A percentile compares a stretch with the other conserved stretches of the same genome.
These are phyloP conservation scores for Montipora capricornis DNA, from an alignment of 64 coral and sea anemone genomes.

Conservation along the genomic window DNA sequence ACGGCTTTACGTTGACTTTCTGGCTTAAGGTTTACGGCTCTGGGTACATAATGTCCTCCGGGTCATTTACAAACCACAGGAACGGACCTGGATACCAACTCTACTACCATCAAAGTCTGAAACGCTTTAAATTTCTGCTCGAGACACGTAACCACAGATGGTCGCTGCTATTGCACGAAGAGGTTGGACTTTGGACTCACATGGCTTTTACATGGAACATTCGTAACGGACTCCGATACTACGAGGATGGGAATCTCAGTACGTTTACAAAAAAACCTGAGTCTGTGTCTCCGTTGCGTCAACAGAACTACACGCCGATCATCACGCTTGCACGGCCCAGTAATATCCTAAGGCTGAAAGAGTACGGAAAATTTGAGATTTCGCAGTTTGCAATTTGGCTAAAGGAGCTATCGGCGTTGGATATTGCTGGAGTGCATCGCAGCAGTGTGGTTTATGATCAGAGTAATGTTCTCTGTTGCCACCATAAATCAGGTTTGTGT, in stretches of 20 bases:
- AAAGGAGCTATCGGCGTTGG: slow-evolving; percentile 53
- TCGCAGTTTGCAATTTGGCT: slow-evolving; percentile 91
- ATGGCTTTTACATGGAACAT: slow-evolving; percentile 66
- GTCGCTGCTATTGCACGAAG: slow-evolving; percentile 47
- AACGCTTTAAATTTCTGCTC: slow-evolving; percentile 64
- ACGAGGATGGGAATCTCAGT: slow-evolving; percentile 83
- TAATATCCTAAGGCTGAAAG: slow-evolving; percentile 6
- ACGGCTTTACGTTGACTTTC: slow-evolving; percentile 60
- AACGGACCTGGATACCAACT: slow-evolving; percentile 68
- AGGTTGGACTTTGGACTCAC: slow-evolving; percentile 50
- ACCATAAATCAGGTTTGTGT: slow-evolving; percentile 67
- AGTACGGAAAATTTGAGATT: slow-evolving; percentile 90
- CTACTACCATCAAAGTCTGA: slow-evolving; percentile 45
- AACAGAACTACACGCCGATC: slow-evolving; percentile 70
- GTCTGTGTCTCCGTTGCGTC: neutral
- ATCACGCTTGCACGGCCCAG: slow-evolving; percentile 85
- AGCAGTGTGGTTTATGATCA: slow-evolving; percentile 50
- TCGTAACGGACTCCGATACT: slow-evolving; percentile 24
- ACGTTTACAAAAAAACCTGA: slow-evolving; percentile 58
- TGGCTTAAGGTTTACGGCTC: slow-evolving; percentile 67
- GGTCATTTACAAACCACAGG: slow-evolving; percentile 69
- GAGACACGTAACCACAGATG: slow-evolving; percentile 58
- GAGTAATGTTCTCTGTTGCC: slow-evolving; percentile 59
- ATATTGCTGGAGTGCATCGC: slow-evolving; percentile 63
- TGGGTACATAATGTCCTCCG: slow-evolving; percentile 66